Conservation (phyloP, 2,113 vertebrate genomes). For the Chiloscyllium plagiosum region DNA sequence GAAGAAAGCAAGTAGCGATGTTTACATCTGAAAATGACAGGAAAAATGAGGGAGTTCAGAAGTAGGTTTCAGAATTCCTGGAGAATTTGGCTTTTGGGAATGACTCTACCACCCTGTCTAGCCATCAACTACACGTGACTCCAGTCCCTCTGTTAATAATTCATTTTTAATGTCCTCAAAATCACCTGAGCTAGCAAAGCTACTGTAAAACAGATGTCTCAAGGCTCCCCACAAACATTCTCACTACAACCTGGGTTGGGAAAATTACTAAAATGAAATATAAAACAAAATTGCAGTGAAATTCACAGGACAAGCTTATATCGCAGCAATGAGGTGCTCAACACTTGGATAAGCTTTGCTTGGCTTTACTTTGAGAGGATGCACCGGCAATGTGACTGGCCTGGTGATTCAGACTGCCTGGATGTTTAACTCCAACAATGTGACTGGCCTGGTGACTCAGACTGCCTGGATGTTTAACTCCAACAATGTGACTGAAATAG, state of each 20-base stretch:
- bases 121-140: background rate
- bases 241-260: background rate
- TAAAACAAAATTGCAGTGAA: background rate
- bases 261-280: background rate
- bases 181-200: background rate
- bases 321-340: background rate
- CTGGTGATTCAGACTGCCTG: too few species aligned
- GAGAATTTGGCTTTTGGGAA: background rate
- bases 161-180: background rate
- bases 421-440: too few species aligned
- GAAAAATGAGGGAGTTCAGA: too few species aligned
- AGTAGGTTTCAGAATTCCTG: too few species aligned
- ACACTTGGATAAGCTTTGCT: background rate
- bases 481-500: too few species aligned
- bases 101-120: background rate
- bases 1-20: too few species aligned
- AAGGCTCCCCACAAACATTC: background rate
- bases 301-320: background rate
- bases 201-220: background rate
- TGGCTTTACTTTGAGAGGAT: background rate
- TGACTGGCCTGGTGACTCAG: too few species aligned
- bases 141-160: background rate
- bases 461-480: too few species aligned
- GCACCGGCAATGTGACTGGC: too few species aligned
- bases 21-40: too few species aligned